These are phyloP conservation scores for Silurus lanzhouensis DNA, from an alignment of 2,797 vertebrate genomes.

Conservation along the genomic window DNA sequence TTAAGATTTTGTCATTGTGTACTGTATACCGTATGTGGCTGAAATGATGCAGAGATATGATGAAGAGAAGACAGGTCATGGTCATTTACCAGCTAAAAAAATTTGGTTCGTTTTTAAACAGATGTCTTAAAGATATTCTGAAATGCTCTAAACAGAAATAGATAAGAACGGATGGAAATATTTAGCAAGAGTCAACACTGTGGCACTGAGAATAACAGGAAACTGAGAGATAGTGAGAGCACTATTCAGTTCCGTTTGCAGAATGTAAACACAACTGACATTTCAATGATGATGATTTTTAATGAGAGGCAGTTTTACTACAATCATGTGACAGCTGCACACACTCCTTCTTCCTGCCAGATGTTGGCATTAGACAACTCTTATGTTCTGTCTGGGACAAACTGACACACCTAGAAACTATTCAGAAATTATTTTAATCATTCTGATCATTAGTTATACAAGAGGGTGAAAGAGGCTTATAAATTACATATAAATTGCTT, in stretches of 20 bases:
- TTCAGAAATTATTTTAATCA: background rate
- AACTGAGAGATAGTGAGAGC: background rate
- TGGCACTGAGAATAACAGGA: conserved; percentile 5
- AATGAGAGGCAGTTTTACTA: background rate
- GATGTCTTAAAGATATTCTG: background rate
- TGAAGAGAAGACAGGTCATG: background rate
- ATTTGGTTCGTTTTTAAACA: too few species aligned
- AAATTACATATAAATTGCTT: too few species aligned
- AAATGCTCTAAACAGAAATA: background rate
- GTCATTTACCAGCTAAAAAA: background rate
- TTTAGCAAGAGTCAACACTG: background rate
- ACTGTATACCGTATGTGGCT: too few species aligned
- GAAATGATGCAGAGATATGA: too few species aligned
- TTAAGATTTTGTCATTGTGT: too few species aligned
- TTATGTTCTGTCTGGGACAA: conserved; percentile 2
- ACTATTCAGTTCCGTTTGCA: conserved; percentile 12
- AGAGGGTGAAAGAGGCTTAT: background rate
- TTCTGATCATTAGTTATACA: background rate
- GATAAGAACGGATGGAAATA: conserved; percentile 1
- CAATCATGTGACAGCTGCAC: conserved; percentile 27
- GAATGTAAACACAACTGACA: conserved; percentile 16
- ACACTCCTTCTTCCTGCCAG: conserved; percentile 32
- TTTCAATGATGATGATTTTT: conserved; percentile 3
- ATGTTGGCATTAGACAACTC: conserved; percentile 19
- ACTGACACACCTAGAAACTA: background rate